Conservation (phyloP, 2,888 invertebrate genomes). For the Hyles lineata region DNA sequence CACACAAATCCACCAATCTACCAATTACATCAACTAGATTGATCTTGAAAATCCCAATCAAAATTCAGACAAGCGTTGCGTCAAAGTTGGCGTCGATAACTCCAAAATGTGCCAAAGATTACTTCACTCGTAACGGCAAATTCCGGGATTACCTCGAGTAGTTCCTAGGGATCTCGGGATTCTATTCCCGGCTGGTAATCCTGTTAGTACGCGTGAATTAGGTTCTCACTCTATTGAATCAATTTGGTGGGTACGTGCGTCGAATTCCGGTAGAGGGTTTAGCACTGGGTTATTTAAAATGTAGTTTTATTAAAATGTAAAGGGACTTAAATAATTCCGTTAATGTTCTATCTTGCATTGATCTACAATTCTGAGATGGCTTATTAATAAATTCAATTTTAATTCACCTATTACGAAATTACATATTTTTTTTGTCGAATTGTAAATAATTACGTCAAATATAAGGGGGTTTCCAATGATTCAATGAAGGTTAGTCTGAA, state of each 20-base stretch:
- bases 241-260: not conserved
- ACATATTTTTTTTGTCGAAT: too few relatives aligned
- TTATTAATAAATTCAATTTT: too few relatives aligned
- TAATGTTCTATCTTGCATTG: too few relatives aligned
- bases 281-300: not conserved
- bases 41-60: not conserved
- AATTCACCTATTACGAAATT: too few relatives aligned
- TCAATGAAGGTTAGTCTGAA: too few relatives aligned
- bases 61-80: not conserved
- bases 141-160: constrained; percentile 4
- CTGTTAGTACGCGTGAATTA: not conserved
- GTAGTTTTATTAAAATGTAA: not conserved
- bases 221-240: not conserved
- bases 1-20: not conserved
- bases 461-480: too few relatives aligned
- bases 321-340: too few relatives aligned
- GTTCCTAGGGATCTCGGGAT: not conserved
- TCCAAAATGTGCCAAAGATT: constrained; percentile 9
- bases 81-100: not conserved
- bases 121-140: constrained; percentile 5
- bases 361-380: too few relatives aligned
- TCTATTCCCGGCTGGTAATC: constrained; percentile 10
- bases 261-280: not conserved
- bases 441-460: too few relatives aligned
- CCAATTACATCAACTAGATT: not conserved